phyloP scores from a whole-genome alignment of 2,113 vertebrate species.

The Larimichthys crocea region DNA sequence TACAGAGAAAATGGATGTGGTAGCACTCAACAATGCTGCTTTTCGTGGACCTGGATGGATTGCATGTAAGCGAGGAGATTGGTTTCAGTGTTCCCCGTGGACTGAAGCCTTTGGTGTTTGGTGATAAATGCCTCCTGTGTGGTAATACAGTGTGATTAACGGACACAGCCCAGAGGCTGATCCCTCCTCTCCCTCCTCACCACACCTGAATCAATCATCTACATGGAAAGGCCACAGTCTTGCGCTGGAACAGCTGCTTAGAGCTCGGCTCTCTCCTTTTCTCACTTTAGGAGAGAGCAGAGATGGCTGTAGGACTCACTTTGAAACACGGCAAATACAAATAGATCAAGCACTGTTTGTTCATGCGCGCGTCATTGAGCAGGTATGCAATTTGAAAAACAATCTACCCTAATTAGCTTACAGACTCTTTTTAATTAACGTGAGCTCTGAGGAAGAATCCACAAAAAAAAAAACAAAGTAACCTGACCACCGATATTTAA shows the following conservation, averaged over 20 bases:
- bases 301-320: constrained; percentile 39
- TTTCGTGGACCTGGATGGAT: constrained; percentile 78
- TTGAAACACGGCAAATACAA: constrained; percentile 40
- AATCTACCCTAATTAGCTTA: background rate
- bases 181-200: constrained; percentile 69
- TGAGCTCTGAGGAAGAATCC: background rate
- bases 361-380: background rate
- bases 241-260: constrained; percentile 62
- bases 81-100: constrained; percentile 79
- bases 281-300: constrained; percentile 46
- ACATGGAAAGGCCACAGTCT: constrained; percentile 76
- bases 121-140: constrained; percentile 84
- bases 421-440: background rate
- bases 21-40: constrained; percentile 58
- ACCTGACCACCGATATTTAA: background rate
- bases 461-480: background rate
- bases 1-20: constrained; percentile 73
- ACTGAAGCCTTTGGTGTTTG: constrained; percentile 81
- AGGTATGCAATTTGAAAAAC: background rate
- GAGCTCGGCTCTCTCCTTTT: constrained; percentile 42
- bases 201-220: constrained; percentile 83
- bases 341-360: constrained; percentile 7
- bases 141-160: constrained; percentile 84
- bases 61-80: constrained; percentile 77
- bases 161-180: constrained; percentile 78